Base-by-base conservation (phyloP, 2,113 vertebrate genomes). In the Melanerpes aurifrons region DNA sequence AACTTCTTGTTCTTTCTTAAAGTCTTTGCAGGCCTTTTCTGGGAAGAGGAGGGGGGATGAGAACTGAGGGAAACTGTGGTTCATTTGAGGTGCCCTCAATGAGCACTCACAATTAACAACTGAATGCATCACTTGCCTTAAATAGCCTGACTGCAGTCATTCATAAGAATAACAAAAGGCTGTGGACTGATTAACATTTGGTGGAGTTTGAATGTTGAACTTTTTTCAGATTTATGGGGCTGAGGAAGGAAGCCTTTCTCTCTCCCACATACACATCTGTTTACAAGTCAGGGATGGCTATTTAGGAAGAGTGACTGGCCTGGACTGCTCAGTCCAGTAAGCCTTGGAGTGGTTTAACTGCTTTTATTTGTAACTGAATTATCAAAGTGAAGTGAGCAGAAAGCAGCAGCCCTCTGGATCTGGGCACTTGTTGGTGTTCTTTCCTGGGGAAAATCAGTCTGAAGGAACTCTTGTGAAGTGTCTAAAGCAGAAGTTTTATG, bases 91-190 rank as follows among this genome's bases (percentile, higher is more conserved):
- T 80, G 86, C 78, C 92, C 74, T 95, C 63, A 50, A 40, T 77
- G 94, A 82, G 94, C 93, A 43, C 90, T 95, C 63, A 89, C 91
- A 97, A 95, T 94, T 73, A 95, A 94, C 94, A 86, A 43, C 17
- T 86, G 93, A 96, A 96, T 73, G 91, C 96, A 91, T 91, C 94
- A 56, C 54, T 56, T 94, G 45, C 90, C 94, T 94, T 93, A 95
- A 97, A 97, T 81, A 86, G 96, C 84, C 86, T 54, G 91, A 87
- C 64, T 95, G 57, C 61, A 82, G 54, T 96, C 96, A 93, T 96
- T 96, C 92, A 94, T 53, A 89, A 90, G 72, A 62, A 92, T 22
- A 62, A 97, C 94, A 97, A 96, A 97, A 84, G 78, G 73, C 40
- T 9, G 7, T 15, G 22, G 79, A 77, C 80, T 91, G 85, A 90